Percentiles rank a stretch among this genome's conserved stretches.
Conservation (phyloP, 2,888 invertebrate species). For the Pandemis cinnamomeana region DNA sequence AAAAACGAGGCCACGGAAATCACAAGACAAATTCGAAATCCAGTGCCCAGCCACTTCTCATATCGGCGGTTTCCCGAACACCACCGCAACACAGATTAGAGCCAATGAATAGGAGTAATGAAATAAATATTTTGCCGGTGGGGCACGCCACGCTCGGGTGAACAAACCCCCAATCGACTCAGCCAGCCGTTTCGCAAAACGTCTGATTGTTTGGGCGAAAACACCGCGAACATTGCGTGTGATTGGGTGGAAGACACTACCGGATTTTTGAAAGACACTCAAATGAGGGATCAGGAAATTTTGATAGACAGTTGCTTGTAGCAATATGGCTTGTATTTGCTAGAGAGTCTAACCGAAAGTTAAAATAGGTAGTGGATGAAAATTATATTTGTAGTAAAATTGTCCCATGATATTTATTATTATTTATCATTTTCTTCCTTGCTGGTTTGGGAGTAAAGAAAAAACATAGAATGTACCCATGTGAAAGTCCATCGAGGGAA, state of each 20-base stretch:
- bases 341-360: no score
- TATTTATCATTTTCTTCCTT: no score
- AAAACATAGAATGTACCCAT: no score
- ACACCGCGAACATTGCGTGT: constrained; percentile 68
- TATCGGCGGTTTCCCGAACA: constrained; percentile 44
- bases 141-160: constrained; percentile 77
- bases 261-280: constrained; percentile 43
- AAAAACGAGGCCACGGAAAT: no score
- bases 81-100: constrained; percentile 75
- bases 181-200: constrained; percentile 72
- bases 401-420: no score
- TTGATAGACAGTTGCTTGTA: constrained; percentile 40
- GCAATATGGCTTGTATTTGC: no score
- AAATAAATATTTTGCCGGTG: constrained; percentile 84
- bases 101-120: constrained; percentile 83
- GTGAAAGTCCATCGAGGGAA: no score
- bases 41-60: background rate
- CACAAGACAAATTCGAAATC: background rate
- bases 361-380: no score
- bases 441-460: no score
- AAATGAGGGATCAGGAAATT: constrained; percentile 19
- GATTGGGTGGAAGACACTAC: constrained; percentile 75
- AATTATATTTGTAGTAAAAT: no score
- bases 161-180: constrained; percentile 74
- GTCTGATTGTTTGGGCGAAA: constrained; percentile 73